Percentiles rank a stretch among this genome's conserved stretches.
Evolutionary conservation across 2,797 vertebrate species (phyloP).

Genomic region (Enteromius unitaeniatus): DNA sequence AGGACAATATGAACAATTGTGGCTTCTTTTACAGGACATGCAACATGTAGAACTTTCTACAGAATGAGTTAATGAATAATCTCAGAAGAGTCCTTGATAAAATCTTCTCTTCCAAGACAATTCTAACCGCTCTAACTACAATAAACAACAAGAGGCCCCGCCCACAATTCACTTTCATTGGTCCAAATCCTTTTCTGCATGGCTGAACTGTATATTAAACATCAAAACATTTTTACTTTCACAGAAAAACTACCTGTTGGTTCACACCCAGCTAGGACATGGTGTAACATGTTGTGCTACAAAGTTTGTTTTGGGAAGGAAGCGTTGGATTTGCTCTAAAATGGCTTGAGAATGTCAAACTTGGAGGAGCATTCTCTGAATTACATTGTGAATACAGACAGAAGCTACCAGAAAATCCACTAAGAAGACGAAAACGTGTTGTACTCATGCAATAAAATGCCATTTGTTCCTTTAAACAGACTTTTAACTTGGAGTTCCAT

Average conservation of each 20-base stretch:
- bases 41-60: background rate
- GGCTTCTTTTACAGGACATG: background rate
- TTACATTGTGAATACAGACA: constrained; percentile 9
- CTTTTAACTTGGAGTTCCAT: background rate
- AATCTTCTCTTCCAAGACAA: background rate
- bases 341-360: background rate
- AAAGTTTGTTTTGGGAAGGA: background rate
- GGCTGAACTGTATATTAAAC: background rate
- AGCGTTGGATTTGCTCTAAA: background rate
- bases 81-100: background rate
- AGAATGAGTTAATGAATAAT: background rate
- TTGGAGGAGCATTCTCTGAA: background rate
- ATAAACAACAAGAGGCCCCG: background rate
- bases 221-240: background rate
- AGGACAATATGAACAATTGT: background rate
- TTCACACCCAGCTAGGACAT: background rate
- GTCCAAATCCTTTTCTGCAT: background rate
- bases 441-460: background rate
- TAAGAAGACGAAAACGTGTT: background rate
- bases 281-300: background rate
- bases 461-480: background rate
- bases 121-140: background rate
- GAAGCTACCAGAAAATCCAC: background rate
- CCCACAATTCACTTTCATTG: background rate
- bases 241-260: background rate